Evolutionary conservation across 2,888 invertebrate genomes (phyloP).

Genomic region (Agriopis leucophaearia): DNA sequence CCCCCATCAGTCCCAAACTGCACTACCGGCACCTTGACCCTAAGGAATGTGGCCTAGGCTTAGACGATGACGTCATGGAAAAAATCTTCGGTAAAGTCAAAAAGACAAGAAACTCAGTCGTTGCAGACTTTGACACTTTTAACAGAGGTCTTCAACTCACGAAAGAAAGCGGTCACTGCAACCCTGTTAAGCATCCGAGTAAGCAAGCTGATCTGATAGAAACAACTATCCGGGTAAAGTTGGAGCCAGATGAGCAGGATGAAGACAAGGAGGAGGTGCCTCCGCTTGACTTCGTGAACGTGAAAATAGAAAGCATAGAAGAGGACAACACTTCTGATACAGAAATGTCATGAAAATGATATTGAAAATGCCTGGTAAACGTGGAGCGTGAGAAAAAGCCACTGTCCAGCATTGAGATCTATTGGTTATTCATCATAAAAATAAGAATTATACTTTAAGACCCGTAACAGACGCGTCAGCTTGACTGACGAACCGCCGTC

Average conservation of each 20-base stretch:
- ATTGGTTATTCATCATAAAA: too few species aligned
- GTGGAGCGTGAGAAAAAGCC: too few species aligned
- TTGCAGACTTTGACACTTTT: conserved; percentile 42
- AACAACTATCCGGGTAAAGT: conserved; percentile 41
- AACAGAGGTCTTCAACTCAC: conserved; percentile 5
- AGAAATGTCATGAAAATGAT: conserved; percentile 20
- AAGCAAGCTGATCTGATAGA: conserved; percentile 42
- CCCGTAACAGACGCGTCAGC: too few species aligned
- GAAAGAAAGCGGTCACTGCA: neutral
- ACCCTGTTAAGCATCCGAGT: conserved; percentile 1
- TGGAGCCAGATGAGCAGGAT: conserved; percentile 43
- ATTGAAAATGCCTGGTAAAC: conserved; percentile 14
- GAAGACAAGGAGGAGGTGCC: conserved; percentile 53
- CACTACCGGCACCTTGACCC: conserved; percentile 73
- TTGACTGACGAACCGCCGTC: too few species aligned
- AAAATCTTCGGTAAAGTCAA: conserved; percentile 75
- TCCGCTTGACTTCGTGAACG: conserved; percentile 79
- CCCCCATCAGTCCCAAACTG: conserved; percentile 59
- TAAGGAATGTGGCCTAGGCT: conserved; percentile 70
- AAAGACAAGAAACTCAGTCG: conserved; percentile 57
- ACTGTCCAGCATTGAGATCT: too few species aligned
- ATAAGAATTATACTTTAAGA: too few species aligned
- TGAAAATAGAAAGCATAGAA: conserved; percentile 77
- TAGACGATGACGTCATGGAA: conserved; percentile 72
- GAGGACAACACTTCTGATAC: conserved; percentile 8